Percentiles rank a stretch among this genome's conserved stretches.
These are phyloP conservation scores for Procambarus clarkii DNA, from an alignment of 1,140 invertebrate genomes.

Conservation along the genomic window DNA sequence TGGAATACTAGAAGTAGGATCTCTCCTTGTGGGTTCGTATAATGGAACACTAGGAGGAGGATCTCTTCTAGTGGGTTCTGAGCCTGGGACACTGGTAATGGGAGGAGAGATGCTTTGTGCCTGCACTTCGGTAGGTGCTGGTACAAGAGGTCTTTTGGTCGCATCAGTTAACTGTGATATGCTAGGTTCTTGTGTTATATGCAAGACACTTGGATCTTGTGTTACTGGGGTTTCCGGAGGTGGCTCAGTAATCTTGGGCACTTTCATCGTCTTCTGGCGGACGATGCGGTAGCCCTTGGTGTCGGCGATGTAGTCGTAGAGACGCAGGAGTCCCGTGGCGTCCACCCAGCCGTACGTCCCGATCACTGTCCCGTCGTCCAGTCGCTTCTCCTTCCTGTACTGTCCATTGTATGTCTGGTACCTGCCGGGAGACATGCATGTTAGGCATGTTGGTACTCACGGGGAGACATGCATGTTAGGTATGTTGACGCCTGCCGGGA, in stretches of 20 bases:
- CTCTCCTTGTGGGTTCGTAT: neutral
- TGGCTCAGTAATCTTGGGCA: conserved; percentile 4
- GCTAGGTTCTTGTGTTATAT: neutral
- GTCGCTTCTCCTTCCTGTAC: conserved; percentile 89
- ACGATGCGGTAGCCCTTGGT: conserved; percentile 75
- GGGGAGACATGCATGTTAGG: no score
- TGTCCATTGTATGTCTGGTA: conserved; percentile 92
- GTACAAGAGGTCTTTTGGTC: neutral
- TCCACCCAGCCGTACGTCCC: conserved; percentile 85
- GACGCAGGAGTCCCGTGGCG: conserved; percentile 85
- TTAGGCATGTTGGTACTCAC: neutral
- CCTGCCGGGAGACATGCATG: conserved; percentile 73
- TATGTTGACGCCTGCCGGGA: no score
- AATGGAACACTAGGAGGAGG: no score
- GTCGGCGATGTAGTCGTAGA: conserved; percentile 92
- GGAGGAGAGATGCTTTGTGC: neutral
- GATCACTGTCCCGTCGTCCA: conserved; percentile 75
- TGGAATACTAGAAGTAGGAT: neutral
- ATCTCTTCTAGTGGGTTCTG: neutral
- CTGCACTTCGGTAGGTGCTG: neutral
- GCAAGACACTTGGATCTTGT: conserved; percentile 81
- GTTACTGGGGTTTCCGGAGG: conserved; percentile 77
- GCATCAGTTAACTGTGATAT: neutral
- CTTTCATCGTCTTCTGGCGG: conserved; percentile 66
- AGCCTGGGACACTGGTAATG: neutral